Base-by-base conservation (phyloP, 2,797 vertebrate genomes). In the Selene dorsalis region DNA sequence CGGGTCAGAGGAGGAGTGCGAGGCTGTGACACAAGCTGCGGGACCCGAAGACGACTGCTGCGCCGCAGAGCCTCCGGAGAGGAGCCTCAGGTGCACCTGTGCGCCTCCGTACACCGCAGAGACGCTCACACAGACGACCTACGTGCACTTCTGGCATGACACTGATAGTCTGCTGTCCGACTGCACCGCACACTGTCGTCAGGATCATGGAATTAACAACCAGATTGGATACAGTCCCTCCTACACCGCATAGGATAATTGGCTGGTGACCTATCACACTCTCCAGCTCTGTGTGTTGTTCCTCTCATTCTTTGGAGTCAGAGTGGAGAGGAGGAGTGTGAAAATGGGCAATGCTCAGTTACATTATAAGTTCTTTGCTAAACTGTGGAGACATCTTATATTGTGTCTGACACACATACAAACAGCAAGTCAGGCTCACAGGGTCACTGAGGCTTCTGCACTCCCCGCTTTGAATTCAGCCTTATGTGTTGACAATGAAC, bases 101-200 rank as follows among this genome's bases (percentile, higher is more conserved):
- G 62, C 69, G 32, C 73, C 81, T 59, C 81, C 74, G 2, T 53
- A 72, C 75, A 64, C 72, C 2, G 56, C 67, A 2, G 84, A 91
- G 28, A 86, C 80, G 57, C 83, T 81, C 64, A 57, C 84, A 0
- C 84, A 79, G 57, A 84, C 74, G 41, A 91, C 90, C 2, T 94
- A 92, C 3, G 69, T 93, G 0, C 91, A 91, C 85, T 91, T 94
- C 55, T 86, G 77, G 83, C 84, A 87, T 0, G 88, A 93, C n/a
- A 86, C 83, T 0, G 87, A 93, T 4, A 91, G 83, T 63, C 75
- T 93, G 62, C 74, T 91, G 61, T 75, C 84, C 3, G 84, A 89
- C 63, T 83, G 65, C 88, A 77, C 56, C 0, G 71, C 86, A 1
- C 75, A 86, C 26, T 81, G 67, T 69, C 78, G 65, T 0, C 88